Evolutionary conservation across 53 echinoderm and acorn worm species (phyloP).

Genomic region (Apostichopus leukothele): DNA sequence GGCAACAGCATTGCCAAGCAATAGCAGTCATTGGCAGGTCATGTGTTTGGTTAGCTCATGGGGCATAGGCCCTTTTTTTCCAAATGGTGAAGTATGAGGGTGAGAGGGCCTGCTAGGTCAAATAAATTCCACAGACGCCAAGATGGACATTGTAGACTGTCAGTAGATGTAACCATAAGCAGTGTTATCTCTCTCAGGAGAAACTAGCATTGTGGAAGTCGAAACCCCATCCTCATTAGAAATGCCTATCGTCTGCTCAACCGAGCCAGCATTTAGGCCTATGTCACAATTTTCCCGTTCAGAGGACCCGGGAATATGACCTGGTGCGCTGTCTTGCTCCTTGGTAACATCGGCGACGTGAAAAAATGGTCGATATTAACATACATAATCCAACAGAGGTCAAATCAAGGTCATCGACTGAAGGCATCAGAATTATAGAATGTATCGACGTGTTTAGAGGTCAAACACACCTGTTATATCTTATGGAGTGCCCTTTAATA

Average conservation of each 20-base stretch:
- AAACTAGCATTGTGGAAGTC: too few relatives aligned
- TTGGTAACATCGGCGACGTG: too few relatives aligned
- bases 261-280: slow-evolving; percentile 6
- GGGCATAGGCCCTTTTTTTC: background rate
- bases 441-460: too few relatives aligned
- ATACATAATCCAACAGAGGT: too few relatives aligned
- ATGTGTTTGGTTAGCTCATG: background rate
- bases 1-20: slow-evolving; percentile 18
- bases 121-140: background rate
- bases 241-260: slow-evolving; percentile 22
- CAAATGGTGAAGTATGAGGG: slow-evolving; percentile 3
- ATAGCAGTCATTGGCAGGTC: background rate
- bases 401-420: too few relatives aligned
- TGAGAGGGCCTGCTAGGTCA: slow-evolving; percentile 12
- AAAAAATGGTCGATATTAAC: background rate
- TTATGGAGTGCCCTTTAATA: too few relatives aligned
- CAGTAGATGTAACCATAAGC: too few relatives aligned
- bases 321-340: background rate
- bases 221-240: background rate
- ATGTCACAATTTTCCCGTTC: background rate
- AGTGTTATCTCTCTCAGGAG: background rate
- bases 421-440: too few relatives aligned
- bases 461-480: too few relatives aligned
- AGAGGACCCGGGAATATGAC: background rate
- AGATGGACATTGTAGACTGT: too few relatives aligned